phyloP scores from a whole-genome alignment of 2,797 vertebrate species.

The Hirundo rustica region DNA sequence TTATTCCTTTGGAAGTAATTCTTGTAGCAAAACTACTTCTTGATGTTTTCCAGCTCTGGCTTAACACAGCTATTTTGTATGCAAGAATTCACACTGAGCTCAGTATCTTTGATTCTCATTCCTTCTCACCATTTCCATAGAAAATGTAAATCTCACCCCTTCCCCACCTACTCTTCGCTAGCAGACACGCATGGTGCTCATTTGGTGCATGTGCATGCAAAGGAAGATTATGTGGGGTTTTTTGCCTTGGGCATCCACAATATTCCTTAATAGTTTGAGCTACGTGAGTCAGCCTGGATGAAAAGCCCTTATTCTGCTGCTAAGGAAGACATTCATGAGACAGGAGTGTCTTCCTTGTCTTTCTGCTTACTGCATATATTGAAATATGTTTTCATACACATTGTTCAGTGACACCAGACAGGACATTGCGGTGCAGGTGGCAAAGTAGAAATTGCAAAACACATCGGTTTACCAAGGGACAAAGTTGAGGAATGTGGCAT shows the following conservation, averaged over 20 bases:
- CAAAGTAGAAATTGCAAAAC: not conserved
- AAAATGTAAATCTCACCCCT: conserved; percentile 5
- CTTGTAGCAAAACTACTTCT: not conserved
- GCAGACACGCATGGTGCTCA: not conserved
- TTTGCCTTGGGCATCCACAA: not conserved
- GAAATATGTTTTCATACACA: not conserved
- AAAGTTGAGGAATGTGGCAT: fast-evolving
- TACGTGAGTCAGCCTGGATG: not conserved
- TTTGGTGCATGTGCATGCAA: not conserved
- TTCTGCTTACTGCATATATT: not conserved
- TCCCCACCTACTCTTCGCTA: not conserved
- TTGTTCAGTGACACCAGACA: not conserved
- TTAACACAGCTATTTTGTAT: not conserved
- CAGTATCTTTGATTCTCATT: conserved; percentile 11
- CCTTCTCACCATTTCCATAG: not conserved
- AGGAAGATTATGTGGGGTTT: not conserved
- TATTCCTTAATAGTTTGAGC: not conserved
- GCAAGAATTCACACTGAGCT: not conserved
- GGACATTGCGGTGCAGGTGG: not conserved
- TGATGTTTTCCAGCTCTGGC: not conserved
- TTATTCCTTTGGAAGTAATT: not conserved
- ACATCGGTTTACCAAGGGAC: fast-evolving
- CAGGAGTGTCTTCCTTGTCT: not conserved
- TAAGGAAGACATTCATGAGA: not conserved
- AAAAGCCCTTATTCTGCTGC: not conserved